Evolutionary conservation across 2,797 vertebrate species (phyloP), one percentile per base, ranked within the genome.

Genomic region (Rhabdophis nuchalis): DNA sequence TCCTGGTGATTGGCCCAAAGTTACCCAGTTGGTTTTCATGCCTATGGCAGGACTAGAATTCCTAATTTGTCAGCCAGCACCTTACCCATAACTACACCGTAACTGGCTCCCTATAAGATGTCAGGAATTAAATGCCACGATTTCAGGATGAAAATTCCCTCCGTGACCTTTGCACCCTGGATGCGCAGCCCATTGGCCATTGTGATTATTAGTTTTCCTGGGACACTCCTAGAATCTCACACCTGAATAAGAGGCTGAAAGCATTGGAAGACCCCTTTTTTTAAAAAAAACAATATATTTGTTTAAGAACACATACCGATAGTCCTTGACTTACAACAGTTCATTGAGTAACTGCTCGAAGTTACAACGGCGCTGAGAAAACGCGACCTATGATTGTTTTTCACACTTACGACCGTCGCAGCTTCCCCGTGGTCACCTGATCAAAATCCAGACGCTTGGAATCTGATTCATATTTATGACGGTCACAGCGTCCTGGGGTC

Each of bases 21-120:
- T 52, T 10, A 52, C 52, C 52, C 52, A 52, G 52, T 9, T 52
- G 52, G 10, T 1, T 53, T 12, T 12, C 52, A 52, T 52, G 52
- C 52, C 7, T 52, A 52, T 9, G 52, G 52, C 52, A 10, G 52
- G 52, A 52, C 52, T 56, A 56, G 54, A 56, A 56, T 56, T 56
- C 54, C 54, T 56, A 18, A 5, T 56, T 56, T 20, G 16, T 20
- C 4, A 16, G 54, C 54, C 54, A 54, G 13, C 13, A 54, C 54
- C 3, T 54, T 54, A 4, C 14, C 13, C 3, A 54, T 3, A 14
- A 0, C 0, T 56, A 5, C 54, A 20, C 16, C 54, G 1, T 18
- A 56, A 56, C 20, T 58, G 20, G 20, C 20, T 58, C 57, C 23
- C 57, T 58, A 29, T 13, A n/a, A 64, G 1, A 13, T 12, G 27